Conservation (phyloP, 2,888 invertebrate genomes). For the Drosophila nigricruria region DNA sequence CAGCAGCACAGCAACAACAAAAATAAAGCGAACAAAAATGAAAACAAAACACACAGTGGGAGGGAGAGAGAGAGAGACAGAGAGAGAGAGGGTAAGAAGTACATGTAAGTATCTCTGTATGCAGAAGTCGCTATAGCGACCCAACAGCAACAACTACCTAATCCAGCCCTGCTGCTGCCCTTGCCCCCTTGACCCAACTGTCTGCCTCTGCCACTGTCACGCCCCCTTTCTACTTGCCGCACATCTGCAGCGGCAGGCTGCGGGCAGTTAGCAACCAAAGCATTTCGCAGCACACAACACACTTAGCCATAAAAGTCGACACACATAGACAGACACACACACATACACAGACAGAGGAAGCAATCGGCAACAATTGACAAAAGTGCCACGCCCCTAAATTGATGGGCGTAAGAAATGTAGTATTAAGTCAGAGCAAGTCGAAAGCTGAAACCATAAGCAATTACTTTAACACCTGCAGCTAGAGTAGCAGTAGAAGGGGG, state of each 20-base stretch:
- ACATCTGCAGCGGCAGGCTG: conserved; percentile 55
- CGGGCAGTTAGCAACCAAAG: conserved; percentile 38
- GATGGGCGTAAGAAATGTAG: conserved; percentile 44
- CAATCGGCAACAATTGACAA: conserved; percentile 25
- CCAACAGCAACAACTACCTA: conserved; percentile 5
- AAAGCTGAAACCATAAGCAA: conserved; percentile 56
- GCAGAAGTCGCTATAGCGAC: conserved; percentile 39
- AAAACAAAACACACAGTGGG: conserved; percentile 8
- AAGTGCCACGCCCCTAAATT: conserved; percentile 20
- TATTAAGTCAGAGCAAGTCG: conserved; percentile 35
- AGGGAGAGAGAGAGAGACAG: not conserved
- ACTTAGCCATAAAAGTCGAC: conserved; percentile 39
- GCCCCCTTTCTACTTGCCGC: not conserved
- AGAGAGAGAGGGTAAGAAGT: not conserved
- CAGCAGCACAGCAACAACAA: conserved; percentile 66
- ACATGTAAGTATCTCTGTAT: conserved; percentile 41
- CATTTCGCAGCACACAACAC: conserved; percentile 23
- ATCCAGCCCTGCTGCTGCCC: not conserved
- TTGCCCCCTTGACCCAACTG: not conserved
- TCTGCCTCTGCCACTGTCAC: not conserved
- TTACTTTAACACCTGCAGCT: conserved; percentile 28
- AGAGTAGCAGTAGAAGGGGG: not conserved
- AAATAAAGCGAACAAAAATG: conserved; percentile 24
- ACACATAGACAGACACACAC: not conserved
- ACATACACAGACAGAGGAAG: conserved; percentile 5